phyloP scores from a whole-genome alignment of 1,140 invertebrate genomes.

The Lepidurus arcticus region DNA sequence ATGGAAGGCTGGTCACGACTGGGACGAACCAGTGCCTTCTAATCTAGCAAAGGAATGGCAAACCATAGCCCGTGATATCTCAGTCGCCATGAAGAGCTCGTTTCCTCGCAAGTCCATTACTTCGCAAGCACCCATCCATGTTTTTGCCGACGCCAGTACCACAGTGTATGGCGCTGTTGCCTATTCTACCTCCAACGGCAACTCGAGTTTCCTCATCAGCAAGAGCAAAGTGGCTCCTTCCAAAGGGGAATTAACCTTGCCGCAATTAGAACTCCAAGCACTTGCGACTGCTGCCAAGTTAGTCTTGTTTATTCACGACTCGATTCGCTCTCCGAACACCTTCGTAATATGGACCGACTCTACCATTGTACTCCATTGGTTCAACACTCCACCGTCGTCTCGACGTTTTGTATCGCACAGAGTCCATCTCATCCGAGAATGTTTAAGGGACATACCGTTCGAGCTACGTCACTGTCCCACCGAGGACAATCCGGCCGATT shows the following conservation, averaged over 20 bases:
- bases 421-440: too few relatives aligned
- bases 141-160: conserved; percentile 14
- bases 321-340: not conserved
- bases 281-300: conserved; percentile 9
- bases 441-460: not conserved
- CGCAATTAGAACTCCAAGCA: conserved; percentile 27
- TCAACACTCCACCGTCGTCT: not conserved
- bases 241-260: conserved; percentile 23
- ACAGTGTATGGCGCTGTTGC: conserved; percentile 15
- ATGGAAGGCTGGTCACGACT: not conserved
- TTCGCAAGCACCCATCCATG: conserved; percentile 22
- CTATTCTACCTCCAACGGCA: not conserved
- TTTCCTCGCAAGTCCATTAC: not conserved
- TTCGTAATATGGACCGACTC: not conserved
- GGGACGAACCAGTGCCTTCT: conserved; percentile 24
- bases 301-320: not conserved
- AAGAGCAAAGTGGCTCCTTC: not conserved
- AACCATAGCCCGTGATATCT: not conserved
- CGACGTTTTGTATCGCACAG: not conserved
- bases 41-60: conserved; percentile 13
- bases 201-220: not conserved
- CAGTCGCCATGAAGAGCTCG: not conserved
- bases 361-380: not conserved
- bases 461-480: conserved; percentile 10
- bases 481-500: conserved; percentile 23